Percentiles rank a stretch among this genome's conserved stretches.
phyloP scores from a whole-genome alignment of 2,888 invertebrate species.

The Patella caerulea region DNA sequence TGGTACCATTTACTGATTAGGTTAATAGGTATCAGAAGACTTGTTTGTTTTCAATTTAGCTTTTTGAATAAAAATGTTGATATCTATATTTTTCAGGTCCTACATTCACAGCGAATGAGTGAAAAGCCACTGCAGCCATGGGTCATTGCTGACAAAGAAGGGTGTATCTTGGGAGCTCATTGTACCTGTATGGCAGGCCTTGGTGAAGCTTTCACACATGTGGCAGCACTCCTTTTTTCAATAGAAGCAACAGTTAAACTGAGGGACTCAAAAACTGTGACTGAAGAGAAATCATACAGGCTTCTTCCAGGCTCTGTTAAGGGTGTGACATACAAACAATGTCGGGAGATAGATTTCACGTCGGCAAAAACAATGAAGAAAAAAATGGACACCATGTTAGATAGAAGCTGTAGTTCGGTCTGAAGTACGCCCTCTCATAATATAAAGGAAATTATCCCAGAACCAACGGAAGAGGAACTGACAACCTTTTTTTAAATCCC shows the following conservation, averaged over 20 bases:
- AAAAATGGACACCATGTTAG: background rate
- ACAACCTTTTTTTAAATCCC: too few relatives aligned
- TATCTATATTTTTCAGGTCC: constrained; percentile 29
- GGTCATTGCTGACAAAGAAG: constrained; percentile 26
- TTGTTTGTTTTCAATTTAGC: too few relatives aligned
- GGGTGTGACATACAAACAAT: constrained; percentile 20
- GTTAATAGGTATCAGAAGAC: too few relatives aligned
- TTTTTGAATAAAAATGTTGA: too few relatives aligned
- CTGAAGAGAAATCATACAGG: constrained; percentile 39
- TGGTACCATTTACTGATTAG: too few relatives aligned
- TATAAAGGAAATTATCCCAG: too few relatives aligned
- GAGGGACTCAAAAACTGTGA: constrained; percentile 37
- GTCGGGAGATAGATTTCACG: constrained; percentile 23
- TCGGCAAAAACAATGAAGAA: constrained; percentile 23
- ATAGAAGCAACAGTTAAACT: constrained; percentile 36
- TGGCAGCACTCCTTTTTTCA: constrained; percentile 40
- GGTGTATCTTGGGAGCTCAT: constrained; percentile 34
- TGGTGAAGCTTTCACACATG: constrained; percentile 44
- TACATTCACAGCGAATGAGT: constrained; percentile 36
- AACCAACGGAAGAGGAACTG: too few relatives aligned
- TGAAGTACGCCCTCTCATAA: too few relatives aligned
- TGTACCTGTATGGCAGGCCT: constrained; percentile 48
- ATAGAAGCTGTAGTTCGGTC: too few relatives aligned
- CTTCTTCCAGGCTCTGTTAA: constrained; percentile 22
- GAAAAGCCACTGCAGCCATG: constrained; percentile 33